Percentiles rank a stretch among this genome's conserved stretches.
phyloP scores from a whole-genome alignment of 2,888 invertebrate species.

The Electrophaes corylata region DNA sequence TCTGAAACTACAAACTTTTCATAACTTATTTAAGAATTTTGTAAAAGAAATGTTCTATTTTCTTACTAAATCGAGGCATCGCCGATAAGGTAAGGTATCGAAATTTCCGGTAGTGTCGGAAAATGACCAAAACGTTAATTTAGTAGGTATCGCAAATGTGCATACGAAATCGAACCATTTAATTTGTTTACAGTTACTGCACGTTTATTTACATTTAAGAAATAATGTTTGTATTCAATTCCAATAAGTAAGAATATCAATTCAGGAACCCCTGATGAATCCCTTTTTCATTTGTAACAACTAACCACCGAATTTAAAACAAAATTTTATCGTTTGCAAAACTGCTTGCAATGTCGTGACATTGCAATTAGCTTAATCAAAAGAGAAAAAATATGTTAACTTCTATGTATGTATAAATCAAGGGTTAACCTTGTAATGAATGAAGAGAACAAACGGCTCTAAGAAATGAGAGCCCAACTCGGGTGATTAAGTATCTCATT shows the following conservation, averaged over 20 bases:
- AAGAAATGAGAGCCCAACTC: constrained; percentile 76
- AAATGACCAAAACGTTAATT: neutral
- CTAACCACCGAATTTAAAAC: neutral
- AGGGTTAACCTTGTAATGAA: constrained; percentile 66
- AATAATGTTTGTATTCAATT: constrained; percentile 32
- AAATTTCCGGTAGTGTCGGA: neutral
- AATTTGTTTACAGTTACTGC: constrained; percentile 7
- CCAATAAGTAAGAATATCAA: constrained; percentile 18
- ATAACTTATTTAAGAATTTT: neutral
- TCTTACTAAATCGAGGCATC: neutral
- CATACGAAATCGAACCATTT: neutral
- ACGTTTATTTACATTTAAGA: constrained; percentile 21
- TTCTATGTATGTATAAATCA: constrained; percentile 44
- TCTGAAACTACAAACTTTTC: neutral
- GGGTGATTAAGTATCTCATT: constrained; percentile 84
- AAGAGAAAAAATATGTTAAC: constrained; percentile 7
- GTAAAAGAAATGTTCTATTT: neutral
- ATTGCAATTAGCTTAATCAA: neutral
- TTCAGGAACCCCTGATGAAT: constrained; percentile 16
- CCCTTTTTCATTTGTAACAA: constrained; percentile 13
- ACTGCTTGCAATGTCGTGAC: neutral
- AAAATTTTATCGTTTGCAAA: neutral
- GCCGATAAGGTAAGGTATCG: neutral
- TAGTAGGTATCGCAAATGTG: neutral
- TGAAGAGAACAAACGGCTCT: constrained; percentile 76